Percentiles rank a stretch among this genome's conserved stretches.
Conservation (phyloP, 2,888 invertebrate species). For the Athrips mouffetella region DNA sequence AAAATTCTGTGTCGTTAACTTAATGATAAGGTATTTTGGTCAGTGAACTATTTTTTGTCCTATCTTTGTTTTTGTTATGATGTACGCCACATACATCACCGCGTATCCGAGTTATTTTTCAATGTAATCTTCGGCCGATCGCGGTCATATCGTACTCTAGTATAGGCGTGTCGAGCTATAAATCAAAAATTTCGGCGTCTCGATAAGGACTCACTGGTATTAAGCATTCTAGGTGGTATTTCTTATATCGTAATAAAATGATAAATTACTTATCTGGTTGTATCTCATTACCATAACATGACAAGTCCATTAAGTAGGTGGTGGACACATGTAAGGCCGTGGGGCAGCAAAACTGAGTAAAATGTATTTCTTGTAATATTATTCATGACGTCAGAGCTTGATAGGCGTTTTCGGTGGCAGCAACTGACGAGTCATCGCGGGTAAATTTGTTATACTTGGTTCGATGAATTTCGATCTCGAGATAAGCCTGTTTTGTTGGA, state of each 20-base stretch:
- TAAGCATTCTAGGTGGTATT: slow-evolving; percentile 45
- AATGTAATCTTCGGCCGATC: slow-evolving; percentile 47
- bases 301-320: slow-evolving; percentile 71
- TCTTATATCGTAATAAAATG: slow-evolving; percentile 54
- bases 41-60: slow-evolving; percentile 14
- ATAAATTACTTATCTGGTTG: slow-evolving; percentile 61
- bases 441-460: slow-evolving; percentile 54
- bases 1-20: slow-evolving; percentile 62
- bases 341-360: slow-evolving; percentile 34
- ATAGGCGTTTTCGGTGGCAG: slow-evolving; percentile 29
- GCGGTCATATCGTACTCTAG: slow-evolving; percentile 31
- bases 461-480: slow-evolving; percentile 49
- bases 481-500: slow-evolving; percentile 40
- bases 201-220: slow-evolving; percentile 51
- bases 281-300: slow-evolving; percentile 73
- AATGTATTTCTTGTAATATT: slow-evolving; percentile 41
- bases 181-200: slow-evolving; percentile 52
- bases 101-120: slow-evolving; percentile 41
- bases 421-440: slow-evolving; percentile 49
- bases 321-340: slow-evolving; percentile 48
- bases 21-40: slow-evolving; percentile 18
- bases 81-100: slow-evolving; percentile 30
- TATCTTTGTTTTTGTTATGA: slow-evolving; percentile 29
- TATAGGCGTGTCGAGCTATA: slow-evolving; percentile 39
- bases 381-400: slow-evolving; percentile 39